phyloP scores from a whole-genome alignment of 2,113 vertebrate genomes.

The Mus pahari region DNA sequence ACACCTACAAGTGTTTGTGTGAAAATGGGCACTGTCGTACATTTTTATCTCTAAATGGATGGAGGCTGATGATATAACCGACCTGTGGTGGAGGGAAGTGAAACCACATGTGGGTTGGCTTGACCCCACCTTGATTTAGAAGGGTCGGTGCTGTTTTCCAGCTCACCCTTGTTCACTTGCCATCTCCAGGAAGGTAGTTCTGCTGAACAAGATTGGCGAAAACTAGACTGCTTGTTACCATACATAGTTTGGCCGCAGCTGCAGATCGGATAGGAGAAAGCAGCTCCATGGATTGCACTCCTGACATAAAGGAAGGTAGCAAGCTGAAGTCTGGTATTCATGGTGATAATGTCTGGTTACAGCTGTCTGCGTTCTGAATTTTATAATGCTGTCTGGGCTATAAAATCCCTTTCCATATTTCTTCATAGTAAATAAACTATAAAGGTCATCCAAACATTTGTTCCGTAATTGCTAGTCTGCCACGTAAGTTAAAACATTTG shows the following conservation, averaged over 20 bases:
- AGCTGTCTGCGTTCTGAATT: conserved; percentile 7
- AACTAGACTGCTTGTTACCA: neutral
- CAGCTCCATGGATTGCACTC: neutral
- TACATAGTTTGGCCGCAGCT: neutral
- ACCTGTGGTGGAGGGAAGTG: conserved; percentile 28
- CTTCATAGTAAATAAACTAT: neutral
- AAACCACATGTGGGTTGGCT: conserved; percentile 67
- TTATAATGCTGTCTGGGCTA: neutral
- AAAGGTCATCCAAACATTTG: neutral
- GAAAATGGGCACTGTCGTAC: neutral
- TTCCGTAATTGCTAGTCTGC: neutral
- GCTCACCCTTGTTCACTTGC: neutral
- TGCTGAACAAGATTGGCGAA: neutral
- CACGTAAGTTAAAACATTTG: neutral
- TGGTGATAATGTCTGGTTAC: neutral
- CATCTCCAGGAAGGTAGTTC: neutral
- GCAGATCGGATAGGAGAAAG: neutral
- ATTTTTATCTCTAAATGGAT: conserved; percentile 56
- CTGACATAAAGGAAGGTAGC: neutral
- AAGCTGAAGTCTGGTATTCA: neutral
- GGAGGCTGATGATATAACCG: conserved; percentile 32
- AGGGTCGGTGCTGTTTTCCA: conserved; percentile 25
- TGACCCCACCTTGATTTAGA: conserved; percentile 59
- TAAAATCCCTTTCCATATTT: neutral
- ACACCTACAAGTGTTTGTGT: conserved; percentile 36